phyloP scores from a whole-genome alignment of 2,113 vertebrate genomes.

The Pseudonaja textilis region DNA sequence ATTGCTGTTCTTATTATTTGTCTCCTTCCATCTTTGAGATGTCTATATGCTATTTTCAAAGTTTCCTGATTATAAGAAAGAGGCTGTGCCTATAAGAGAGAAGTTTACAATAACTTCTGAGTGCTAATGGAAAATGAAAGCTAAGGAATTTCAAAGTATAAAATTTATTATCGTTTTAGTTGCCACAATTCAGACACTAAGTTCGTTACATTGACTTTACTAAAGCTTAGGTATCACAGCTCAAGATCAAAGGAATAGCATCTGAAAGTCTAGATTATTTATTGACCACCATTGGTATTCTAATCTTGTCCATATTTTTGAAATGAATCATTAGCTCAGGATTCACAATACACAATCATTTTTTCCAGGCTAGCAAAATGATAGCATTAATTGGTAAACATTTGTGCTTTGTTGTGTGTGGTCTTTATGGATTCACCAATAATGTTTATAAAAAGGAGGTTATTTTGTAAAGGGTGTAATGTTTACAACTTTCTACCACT shows the following conservation, averaged over 20 bases:
- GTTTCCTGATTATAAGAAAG: not conserved
- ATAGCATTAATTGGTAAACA: not conserved
- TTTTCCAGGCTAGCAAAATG: not conserved
- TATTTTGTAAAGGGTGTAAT: not conserved
- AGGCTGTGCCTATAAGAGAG: not conserved
- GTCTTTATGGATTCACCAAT: not conserved
- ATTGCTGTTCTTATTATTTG: not conserved
- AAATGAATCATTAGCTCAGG: not conserved
- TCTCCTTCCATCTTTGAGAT: not conserved
- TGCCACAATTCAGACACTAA: not conserved
- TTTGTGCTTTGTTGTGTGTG: not conserved
- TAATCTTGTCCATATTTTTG: not conserved
- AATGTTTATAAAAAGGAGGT: not conserved
- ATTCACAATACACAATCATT: not conserved
- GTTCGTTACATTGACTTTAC: conserved; percentile 4
- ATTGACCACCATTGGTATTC: not conserved
- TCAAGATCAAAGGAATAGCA: conserved; percentile 1
- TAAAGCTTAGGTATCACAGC: not conserved
- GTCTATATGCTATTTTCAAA: not conserved
- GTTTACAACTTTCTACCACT: not conserved
- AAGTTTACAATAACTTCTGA: not conserved
- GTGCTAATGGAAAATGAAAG: conserved; percentile 19
- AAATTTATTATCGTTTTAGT: conserved; percentile 15
- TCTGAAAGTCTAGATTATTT: not conserved
- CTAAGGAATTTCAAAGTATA: conserved; percentile 22